Evolutionary conservation across 2,113 vertebrate species (phyloP), one percentile per base, ranked within the genome.

Genomic region (Corythoichthys haematopterus): DNA sequence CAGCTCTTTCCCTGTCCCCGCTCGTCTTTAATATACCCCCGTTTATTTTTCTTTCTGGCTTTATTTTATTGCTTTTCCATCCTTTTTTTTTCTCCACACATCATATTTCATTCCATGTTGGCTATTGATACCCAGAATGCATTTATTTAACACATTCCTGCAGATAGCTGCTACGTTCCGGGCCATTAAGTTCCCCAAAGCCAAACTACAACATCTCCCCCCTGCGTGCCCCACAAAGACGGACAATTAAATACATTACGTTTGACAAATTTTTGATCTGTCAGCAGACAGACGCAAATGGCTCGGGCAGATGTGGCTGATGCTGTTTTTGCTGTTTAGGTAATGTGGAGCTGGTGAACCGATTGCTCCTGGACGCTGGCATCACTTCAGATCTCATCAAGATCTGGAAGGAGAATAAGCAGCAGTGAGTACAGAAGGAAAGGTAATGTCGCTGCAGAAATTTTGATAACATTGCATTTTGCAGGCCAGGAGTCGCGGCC

Each of bases 321-420:
- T 69, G 35, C 37, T 40, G 3, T 59, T 64, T 69, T 80, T 71
- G n/a, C 14, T 71, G 35, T 77, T 63, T 45, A 99, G 97, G 97
- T 83, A 94, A 97, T 37, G 90, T 85, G 16, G 93, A 94, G 57
- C 88, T 98, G 90, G 84, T 97, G 73, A 92, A 96, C 75, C 84
- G 95, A 72, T 71, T 95, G 82, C 89, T 99, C 59, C 81, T 99
- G 73, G 97, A 99, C 79, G 97, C 96, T 11, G 95, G 96, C 47
- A 93, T 98, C 88, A 98, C 96, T 64, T 82, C 88, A 51, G 94
- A 96, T 50, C 92, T 99, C 73, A 92, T 87, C 59, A 92, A 92
- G 79, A 82, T 92, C 52, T 98, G 97, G 96, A 95, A 89, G 81
- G 87, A 87, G 57, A 93, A 84, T 36, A 91, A 92, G 50, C 64